Percentiles rank a stretch among this genome's conserved stretches.
phyloP scores from a whole-genome alignment of 2,888 invertebrate species.

The Amblyjoppa fuscipennis region DNA sequence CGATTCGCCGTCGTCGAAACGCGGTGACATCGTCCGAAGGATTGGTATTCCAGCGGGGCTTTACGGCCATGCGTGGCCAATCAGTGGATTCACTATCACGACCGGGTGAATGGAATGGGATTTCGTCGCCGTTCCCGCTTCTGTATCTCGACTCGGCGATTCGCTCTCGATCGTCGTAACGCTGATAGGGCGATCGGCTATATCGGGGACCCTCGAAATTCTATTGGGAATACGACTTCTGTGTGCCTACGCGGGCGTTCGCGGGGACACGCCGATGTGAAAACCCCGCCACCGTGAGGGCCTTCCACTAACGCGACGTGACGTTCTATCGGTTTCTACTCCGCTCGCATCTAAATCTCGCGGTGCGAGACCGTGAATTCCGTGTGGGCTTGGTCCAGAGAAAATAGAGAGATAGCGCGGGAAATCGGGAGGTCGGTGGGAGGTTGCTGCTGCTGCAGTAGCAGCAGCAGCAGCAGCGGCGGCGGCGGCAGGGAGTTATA shows the following conservation, averaged over 20 bases:
- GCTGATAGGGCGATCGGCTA: conserved; percentile 18
- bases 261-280: conserved; percentile 26
- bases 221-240: conserved; percentile 17
- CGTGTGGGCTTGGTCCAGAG: conserved; percentile 45
- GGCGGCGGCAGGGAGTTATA: not conserved
- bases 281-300: conserved; percentile 22
- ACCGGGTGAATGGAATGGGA: conserved; percentile 5
- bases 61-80: conserved; percentile 7
- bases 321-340: conserved; percentile 53
- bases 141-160: conserved; percentile 21
- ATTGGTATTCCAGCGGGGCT: conserved; percentile 46
- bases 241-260: conserved; percentile 22
- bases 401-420: conserved; percentile 62
- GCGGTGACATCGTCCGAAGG: conserved; percentile 27
- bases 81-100: conserved; percentile 40
- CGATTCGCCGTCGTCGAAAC: conserved; percentile 2
- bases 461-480: no score
- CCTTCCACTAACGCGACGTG: conserved; percentile 45
- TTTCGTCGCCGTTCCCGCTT: conserved; percentile 31
- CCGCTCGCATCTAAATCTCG: conserved; percentile 56
- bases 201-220: conserved; percentile 12
- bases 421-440: conserved; percentile 45
- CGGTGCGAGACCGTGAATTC: conserved; percentile 57
- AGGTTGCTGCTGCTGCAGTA: not conserved
- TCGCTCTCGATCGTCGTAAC: conserved; percentile 34